Evolutionary conservation across 2,888 invertebrate species (phyloP).

Genomic region (Rapana venosa): DNA sequence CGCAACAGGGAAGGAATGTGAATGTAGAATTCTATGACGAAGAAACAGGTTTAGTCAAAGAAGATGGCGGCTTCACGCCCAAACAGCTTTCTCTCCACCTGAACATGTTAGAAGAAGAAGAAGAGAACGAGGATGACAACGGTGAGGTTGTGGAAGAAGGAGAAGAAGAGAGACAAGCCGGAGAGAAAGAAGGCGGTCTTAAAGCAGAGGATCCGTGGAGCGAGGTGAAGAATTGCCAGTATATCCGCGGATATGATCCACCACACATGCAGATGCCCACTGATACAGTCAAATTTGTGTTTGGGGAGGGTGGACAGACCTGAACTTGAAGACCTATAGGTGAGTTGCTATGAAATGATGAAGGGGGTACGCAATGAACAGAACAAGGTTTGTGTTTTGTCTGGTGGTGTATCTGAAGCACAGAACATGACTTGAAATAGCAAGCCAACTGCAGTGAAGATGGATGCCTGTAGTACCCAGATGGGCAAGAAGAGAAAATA

Average conservation of each 20-base stretch:
- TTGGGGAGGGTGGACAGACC: constrained; percentile 44
- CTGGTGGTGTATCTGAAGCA: no score
- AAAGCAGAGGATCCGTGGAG: constrained; percentile 50
- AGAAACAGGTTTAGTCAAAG: neutral
- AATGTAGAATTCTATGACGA: constrained; percentile 28
- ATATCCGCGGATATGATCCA: constrained; percentile 60
- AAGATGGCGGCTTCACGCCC: constrained; percentile 24
- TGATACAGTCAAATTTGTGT: constrained; percentile 54
- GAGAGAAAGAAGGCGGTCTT: neutral
- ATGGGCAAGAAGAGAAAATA: no score
- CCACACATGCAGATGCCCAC: constrained; percentile 58
- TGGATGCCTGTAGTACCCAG: no score
- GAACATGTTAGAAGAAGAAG: neutral
- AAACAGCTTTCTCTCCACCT: neutral
- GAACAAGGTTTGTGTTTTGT: no score
- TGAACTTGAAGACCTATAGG: no score
- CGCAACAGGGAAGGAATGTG: neutral
- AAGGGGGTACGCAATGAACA: no score
- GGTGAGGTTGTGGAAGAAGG: constrained; percentile 9
- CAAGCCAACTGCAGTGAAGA: no score
- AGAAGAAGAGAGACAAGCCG: neutral
- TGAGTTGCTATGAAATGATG: no score
- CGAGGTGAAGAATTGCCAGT: constrained; percentile 51
- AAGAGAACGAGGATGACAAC: neutral
- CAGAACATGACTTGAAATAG: no score